These are phyloP conservation scores for Hirtodrosophila trivittata DNA, from an alignment of 2,888 invertebrate genomes.

Conservation along the genomic window DNA sequence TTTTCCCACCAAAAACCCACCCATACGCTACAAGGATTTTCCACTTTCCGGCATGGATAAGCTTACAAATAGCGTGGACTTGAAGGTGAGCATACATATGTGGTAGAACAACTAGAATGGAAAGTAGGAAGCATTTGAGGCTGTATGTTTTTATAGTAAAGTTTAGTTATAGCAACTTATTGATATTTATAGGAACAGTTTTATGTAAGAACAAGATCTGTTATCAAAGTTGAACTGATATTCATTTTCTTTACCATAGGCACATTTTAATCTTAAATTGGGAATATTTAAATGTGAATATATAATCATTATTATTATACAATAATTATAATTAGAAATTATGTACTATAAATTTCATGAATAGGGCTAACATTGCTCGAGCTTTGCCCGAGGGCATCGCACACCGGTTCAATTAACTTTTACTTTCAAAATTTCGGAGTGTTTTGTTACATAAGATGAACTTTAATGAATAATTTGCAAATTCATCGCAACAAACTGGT, in stretches of 20 bases:
- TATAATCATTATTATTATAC: no score
- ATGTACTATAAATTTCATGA: no score
- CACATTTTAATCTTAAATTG: no score
- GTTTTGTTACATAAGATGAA: conserved; percentile 11
- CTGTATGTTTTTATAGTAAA: no score
- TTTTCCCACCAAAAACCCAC: conserved; percentile 83
- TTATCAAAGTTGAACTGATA: no score
- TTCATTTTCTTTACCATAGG: no score
- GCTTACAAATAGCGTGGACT: conserved; percentile 78
- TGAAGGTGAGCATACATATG: conserved; percentile 70
- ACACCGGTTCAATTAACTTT: conserved; percentile 3
- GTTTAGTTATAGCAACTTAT: no score
- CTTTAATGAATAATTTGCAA: background rate
- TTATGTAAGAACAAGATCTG: no score
- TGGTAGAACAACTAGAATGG: background rate
- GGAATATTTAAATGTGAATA: no score
- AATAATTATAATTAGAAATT: no score
- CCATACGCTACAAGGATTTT: conserved; percentile 81
- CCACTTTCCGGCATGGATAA: conserved; percentile 71
- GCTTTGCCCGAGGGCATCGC: conserved; percentile 17
- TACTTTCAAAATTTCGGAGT: conserved; percentile 13
- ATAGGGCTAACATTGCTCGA: conserved; percentile 9
- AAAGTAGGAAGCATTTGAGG: background rate
- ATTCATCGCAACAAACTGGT: conserved; percentile 7
- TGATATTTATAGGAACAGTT: no score